Evolutionary conservation across 35 echinoderm and acorn worm species (phyloP).

Genomic region (Hemicentrotus pulcherrimus): DNA sequence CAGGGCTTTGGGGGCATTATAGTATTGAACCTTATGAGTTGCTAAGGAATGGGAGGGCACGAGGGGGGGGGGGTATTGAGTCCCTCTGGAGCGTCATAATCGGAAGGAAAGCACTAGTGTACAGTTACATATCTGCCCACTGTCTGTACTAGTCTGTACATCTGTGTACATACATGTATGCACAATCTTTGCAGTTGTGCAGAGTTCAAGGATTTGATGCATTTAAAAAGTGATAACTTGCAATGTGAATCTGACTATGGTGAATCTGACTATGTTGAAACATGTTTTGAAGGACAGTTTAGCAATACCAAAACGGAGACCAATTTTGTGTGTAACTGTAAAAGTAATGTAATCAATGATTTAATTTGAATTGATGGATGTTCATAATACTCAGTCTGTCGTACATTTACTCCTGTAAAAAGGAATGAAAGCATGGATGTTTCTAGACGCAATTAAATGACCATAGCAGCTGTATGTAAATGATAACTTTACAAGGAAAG

Average conservation of each 20-base stretch:
- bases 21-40: background rate
- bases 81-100: too few relatives aligned
- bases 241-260: background rate
- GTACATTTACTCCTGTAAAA: too few relatives aligned
- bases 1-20: background rate
- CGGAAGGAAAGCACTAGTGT: too few relatives aligned
- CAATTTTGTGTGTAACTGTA: background rate
- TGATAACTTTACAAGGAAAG: too few relatives aligned
- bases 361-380: too few relatives aligned
- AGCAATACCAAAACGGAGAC: slow-evolving; percentile 2
- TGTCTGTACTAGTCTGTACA: too few relatives aligned
- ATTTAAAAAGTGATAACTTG: background rate
- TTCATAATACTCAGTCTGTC: too few relatives aligned
- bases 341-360: background rate
- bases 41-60: background rate
- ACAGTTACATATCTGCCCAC: too few relatives aligned
- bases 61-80: background rate
- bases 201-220: background rate
- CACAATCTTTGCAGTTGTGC: background rate
- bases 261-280: background rate
- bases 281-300: background rate
- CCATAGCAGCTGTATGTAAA: too few relatives aligned
- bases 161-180: background rate
- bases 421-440: too few relatives aligned
- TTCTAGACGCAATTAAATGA: too few relatives aligned